Evolutionary conservation across 1,140 invertebrate genomes (phyloP).

Genomic region (Lanistes nyassanus): DNA sequence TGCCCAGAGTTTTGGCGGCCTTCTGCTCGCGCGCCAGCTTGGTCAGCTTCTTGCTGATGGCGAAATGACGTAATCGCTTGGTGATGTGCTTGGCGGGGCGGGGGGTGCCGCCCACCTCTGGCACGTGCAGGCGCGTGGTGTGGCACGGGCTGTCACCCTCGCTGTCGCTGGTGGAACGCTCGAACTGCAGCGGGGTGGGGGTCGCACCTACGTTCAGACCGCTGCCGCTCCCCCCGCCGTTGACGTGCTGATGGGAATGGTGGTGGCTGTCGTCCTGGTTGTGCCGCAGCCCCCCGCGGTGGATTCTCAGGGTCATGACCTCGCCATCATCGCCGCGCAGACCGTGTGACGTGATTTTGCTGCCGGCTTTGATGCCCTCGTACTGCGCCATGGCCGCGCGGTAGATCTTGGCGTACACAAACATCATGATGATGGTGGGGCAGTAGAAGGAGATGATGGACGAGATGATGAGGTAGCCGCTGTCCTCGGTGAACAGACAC

Average conservation of each 20-base stretch:
- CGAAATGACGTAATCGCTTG: constrained; percentile 57
- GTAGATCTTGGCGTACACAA: constrained; percentile 67
- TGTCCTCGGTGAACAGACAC: constrained; percentile 68
- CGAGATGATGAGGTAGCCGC: constrained; percentile 67
- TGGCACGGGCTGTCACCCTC: constrained; percentile 37
- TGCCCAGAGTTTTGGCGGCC: constrained; percentile 94
- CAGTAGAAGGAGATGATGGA: constrained; percentile 70
- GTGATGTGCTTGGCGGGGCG: constrained; percentile 53
- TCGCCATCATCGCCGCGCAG: constrained; percentile 50
- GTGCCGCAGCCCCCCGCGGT: constrained; percentile 51
- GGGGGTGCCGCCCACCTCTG: constrained; percentile 23
- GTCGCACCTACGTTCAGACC: constrained; percentile 23
- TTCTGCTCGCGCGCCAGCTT: constrained; percentile 81
- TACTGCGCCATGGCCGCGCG: constrained; percentile 57
- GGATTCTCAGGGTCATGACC: constrained; percentile 61
- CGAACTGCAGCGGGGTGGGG: constrained; percentile 16
- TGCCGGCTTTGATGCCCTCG: constrained; percentile 54
- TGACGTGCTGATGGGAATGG: constrained; percentile 14
- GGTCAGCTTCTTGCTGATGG: constrained; percentile 59
- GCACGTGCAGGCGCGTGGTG: constrained; percentile 24
- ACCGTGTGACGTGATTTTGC: constrained; percentile 50
- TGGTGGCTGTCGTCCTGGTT: constrained; percentile 24
- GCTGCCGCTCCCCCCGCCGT: constrained; percentile 19
- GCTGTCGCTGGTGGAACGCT: constrained; percentile 36
- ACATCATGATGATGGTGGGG: constrained; percentile 68